phyloP scores from a whole-genome alignment of 2,888 invertebrate genomes.

The Chymomyza amoena region DNA sequence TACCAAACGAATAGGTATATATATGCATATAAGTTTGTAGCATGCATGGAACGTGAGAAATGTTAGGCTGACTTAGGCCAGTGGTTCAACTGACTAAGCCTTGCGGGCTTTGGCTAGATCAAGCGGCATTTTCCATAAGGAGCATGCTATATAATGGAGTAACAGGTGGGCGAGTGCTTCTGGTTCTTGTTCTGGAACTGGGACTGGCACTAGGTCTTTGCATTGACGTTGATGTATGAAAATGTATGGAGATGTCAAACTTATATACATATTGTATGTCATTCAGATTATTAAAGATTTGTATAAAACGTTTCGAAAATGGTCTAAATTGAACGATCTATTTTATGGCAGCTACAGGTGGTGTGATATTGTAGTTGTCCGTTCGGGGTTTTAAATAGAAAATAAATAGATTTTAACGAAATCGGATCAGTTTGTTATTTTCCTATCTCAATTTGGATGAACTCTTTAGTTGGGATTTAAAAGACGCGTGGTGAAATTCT shows the following conservation, averaged over 20 bases:
- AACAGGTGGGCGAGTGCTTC: conserved; percentile 29
- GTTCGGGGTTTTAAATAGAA: conserved; percentile 11
- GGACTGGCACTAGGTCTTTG: neutral
- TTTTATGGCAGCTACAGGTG: neutral
- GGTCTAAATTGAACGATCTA: neutral
- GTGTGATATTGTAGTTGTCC: conserved; percentile 15
- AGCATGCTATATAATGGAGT: neutral
- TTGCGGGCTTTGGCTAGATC: conserved; percentile 53
- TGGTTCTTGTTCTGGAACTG: neutral
- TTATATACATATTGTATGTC: neutral
- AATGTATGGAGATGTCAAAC: neutral
- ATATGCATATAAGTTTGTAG: conserved; percentile 1
- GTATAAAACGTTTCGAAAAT: conserved; percentile 17
- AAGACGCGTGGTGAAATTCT: too few relatives aligned
- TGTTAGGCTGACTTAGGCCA: conserved; percentile 65
- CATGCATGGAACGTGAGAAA: conserved; percentile 63
- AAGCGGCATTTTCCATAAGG: conserved; percentile 52
- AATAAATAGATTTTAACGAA: too few relatives aligned
- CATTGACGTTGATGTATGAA: conserved; percentile 47
- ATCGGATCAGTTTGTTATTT: too few relatives aligned
- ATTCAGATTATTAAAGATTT: conserved; percentile 23
- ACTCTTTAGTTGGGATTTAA: too few relatives aligned
- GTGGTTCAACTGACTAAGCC: conserved; percentile 68
- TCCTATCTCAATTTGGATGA: too few relatives aligned
- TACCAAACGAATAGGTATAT: neutral